A percentile compares a stretch with the other conserved stretches of the same genome.
Evolutionary conservation across 2,888 invertebrate genomes (phyloP).

Genomic region (Stenolophus ochropezus): DNA sequence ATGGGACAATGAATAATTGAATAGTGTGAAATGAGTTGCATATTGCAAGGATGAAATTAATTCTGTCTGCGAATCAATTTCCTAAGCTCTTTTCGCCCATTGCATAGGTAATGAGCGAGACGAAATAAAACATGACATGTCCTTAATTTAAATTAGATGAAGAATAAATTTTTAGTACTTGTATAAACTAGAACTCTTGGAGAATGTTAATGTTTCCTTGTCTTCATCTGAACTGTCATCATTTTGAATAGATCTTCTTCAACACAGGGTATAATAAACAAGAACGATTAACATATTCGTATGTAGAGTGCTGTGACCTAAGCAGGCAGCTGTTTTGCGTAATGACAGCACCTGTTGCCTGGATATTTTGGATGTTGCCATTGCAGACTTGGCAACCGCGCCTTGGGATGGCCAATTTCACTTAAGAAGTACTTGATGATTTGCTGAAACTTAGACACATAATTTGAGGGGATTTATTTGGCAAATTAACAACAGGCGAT

Average conservation of each 20-base stretch:
- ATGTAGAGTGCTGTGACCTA: constrained; percentile 32
- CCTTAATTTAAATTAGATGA: too few species aligned
- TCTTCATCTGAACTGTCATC: neutral
- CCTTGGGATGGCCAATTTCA: constrained; percentile 1
- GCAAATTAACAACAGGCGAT: constrained; percentile 12
- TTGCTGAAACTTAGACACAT: too few species aligned
- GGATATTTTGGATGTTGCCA: constrained; percentile 44
- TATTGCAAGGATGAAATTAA: too few species aligned
- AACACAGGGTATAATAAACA: neutral
- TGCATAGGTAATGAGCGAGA: too few species aligned
- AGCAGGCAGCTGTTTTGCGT: constrained; percentile 39
- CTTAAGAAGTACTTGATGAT: neutral
- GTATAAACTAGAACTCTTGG: neutral
- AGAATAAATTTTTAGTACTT: too few species aligned
- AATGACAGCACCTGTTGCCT: constrained; percentile 48
- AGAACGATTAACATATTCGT: neutral
- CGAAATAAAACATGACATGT: too few species aligned
- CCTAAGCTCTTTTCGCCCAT: too few species aligned
- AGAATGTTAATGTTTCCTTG: neutral
- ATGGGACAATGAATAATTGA: too few species aligned
- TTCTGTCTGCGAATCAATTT: too few species aligned
- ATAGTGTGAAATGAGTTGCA: too few species aligned
- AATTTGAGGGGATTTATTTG: constrained; percentile 29
- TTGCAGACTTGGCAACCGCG: constrained; percentile 25
- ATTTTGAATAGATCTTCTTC: neutral